Conservation (phyloP, 1,140 invertebrate species). For the Littorina saxatilis region DNA sequence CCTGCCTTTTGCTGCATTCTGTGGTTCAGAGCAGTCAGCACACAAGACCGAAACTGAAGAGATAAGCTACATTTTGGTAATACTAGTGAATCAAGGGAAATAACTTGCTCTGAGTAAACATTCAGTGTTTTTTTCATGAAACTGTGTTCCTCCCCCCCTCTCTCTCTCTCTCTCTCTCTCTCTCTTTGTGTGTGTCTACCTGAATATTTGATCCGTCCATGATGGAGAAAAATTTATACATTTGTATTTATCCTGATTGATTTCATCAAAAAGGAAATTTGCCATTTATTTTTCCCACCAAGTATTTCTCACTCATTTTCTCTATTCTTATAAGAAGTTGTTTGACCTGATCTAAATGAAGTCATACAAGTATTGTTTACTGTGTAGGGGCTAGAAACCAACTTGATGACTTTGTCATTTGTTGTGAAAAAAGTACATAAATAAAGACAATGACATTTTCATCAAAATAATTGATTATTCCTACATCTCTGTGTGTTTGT, state of each 20-base stretch:
- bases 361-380: not conserved
- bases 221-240: too few relatives aligned
- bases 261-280: not conserved
- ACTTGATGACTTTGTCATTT: not conserved
- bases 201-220: not conserved
- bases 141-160: not conserved
- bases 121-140: too few relatives aligned
- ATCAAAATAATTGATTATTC: slow-evolving; percentile 4
- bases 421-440: not conserved
- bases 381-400: not conserved
- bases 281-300: not conserved
- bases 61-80: too few relatives aligned
- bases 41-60: too few relatives aligned
- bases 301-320: not conserved
- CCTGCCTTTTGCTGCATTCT: too few relatives aligned
- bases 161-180: slow-evolving; percentile 17
- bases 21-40: too few relatives aligned
- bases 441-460: slow-evolving; percentile 1
- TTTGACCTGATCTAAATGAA: not conserved
- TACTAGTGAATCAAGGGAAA: too few relatives aligned
- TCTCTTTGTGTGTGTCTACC: not conserved
- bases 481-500: not conserved
- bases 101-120: too few relatives aligned
- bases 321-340: not conserved
- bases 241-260: not conserved